Conservation (phyloP, 2,113 vertebrate genomes). For the Bettongia penicillata region DNA sequence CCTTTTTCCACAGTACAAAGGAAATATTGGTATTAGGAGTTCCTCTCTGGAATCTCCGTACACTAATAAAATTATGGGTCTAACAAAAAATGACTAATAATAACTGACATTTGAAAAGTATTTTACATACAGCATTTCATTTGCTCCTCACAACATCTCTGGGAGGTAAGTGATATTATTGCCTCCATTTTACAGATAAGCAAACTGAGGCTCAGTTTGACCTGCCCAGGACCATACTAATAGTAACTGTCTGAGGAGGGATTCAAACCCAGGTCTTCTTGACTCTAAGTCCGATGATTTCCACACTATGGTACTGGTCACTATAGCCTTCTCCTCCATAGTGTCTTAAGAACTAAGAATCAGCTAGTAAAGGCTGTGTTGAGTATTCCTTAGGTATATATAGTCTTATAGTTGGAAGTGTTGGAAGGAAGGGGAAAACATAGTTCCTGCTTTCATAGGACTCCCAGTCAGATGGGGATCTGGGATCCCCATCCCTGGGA, state of each 20-base stretch:
- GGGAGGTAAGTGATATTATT: too few species aligned
- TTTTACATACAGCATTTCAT: too few species aligned
- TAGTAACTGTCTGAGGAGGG: neutral
- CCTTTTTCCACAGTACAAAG: neutral
- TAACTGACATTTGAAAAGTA: neutral
- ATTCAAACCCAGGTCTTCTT: neutral
- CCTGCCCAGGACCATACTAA: neutral
- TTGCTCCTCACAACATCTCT: too few species aligned
- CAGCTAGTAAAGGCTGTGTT: neutral
- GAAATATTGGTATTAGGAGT: too few species aligned
- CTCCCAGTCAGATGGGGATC: neutral
- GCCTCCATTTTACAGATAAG: too few species aligned
- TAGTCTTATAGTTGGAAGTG: neutral
- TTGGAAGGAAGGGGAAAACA: neutral
- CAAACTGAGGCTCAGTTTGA: neutral
- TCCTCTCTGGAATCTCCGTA: too few species aligned
- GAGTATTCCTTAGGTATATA: neutral
- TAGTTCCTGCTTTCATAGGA: neutral
- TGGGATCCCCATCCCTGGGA: neutral
- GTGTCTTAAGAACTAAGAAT: neutral
- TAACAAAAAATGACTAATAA: too few species aligned
- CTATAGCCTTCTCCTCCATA: neutral
- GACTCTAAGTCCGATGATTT: too few species aligned
- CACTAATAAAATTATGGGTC: too few species aligned
- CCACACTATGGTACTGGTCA: neutral